phyloP scores from a whole-genome alignment of 1,140 invertebrate genomes.

The Aradophagus sp. region DNA sequence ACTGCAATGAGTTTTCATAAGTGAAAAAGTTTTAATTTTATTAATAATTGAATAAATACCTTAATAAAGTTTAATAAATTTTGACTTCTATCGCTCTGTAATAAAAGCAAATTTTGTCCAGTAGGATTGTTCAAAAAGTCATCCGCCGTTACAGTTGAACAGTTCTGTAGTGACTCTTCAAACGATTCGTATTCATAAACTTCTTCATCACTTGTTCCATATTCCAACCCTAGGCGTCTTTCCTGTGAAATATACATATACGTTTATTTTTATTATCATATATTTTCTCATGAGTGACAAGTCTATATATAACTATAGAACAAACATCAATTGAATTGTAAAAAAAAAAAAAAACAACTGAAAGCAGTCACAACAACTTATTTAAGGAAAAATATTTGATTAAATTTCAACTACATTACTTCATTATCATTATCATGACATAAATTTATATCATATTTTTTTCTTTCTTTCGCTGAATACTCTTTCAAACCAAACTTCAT shows the following conservation, averaged over 20 bases:
- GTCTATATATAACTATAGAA: too few relatives aligned
- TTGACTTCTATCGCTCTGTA: constrained; percentile 74
- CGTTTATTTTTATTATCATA: too few relatives aligned
- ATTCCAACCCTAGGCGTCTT: too few relatives aligned
- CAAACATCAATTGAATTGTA: too few relatives aligned
- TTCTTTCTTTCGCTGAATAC: too few relatives aligned
- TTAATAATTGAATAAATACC: constrained; percentile 1
- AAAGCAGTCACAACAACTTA: too few relatives aligned
- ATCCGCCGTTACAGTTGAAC: constrained; percentile 65
- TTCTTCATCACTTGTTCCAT: constrained; percentile 40
- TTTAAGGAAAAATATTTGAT: too few relatives aligned
- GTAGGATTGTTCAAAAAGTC: constrained; percentile 78
- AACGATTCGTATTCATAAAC: constrained; percentile 26
- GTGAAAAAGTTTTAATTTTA: not conserved
- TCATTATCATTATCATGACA: constrained; percentile 6
- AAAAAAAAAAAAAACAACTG: too few relatives aligned
- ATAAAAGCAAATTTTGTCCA: constrained; percentile 75
- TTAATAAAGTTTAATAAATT: constrained; percentile 22
- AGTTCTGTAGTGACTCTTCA: constrained; percentile 15
- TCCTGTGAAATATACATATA: too few relatives aligned
- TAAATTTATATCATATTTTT: too few relatives aligned
- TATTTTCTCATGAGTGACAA: too few relatives aligned
- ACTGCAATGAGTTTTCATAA: not conserved
- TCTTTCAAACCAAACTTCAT: too few relatives aligned
- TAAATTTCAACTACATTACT: constrained; percentile 47